phyloP scores from a whole-genome alignment of 2,113 vertebrate genomes.

The Centropristis striata region DNA sequence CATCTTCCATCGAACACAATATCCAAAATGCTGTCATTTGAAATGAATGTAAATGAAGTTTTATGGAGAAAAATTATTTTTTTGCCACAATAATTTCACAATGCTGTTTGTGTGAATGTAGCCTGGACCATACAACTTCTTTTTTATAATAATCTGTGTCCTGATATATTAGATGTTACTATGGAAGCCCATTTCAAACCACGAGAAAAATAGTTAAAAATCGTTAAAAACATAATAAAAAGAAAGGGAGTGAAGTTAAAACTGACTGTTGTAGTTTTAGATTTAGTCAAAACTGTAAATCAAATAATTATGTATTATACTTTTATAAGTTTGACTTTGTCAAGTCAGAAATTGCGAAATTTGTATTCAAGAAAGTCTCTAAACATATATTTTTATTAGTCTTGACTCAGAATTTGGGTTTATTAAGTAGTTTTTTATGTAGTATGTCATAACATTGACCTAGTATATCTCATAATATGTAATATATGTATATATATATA shows the following conservation, averaged over 20 bases:
- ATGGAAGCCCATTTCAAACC: conserved; percentile 13
- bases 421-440: background rate
- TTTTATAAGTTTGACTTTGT: background rate
- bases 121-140: background rate
- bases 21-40: conserved; percentile 78
- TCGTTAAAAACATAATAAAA: background rate
- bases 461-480: background rate
- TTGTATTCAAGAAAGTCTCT: too few species aligned
- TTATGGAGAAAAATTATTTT: conserved; percentile 10
- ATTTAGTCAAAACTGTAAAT: background rate
- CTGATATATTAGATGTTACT: background rate
- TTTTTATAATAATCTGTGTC: background rate
- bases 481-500: too few species aligned
- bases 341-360: background rate
- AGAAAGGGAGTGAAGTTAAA: background rate
- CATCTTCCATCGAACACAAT: conserved; percentile 58
- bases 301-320: background rate
- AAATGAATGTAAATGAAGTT: conserved; percentile 73
- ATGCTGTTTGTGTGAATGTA: conserved; percentile 72
- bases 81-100: conserved; percentile 48
- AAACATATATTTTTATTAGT: too few species aligned
- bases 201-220: background rate
- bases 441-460: background rate
- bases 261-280: background rate
- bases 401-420: background rate